Conservation (phyloP, 1,140 invertebrate genomes). For the Aphaenogaster floridana region DNA sequence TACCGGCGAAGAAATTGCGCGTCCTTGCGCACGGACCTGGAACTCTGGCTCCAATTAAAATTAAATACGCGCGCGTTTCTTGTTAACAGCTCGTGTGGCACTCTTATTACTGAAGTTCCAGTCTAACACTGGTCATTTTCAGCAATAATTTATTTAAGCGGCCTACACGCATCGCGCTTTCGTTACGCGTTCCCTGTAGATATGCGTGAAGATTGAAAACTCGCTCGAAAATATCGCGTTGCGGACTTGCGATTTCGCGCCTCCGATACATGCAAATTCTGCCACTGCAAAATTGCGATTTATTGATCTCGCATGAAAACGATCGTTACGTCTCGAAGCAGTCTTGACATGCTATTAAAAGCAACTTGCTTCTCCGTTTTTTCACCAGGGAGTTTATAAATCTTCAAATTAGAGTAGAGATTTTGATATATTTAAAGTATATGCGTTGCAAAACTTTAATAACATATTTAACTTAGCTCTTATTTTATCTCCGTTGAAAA, state of each 20-base stretch:
- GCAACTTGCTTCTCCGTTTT: neutral
- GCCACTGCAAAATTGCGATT: slow-evolving; percentile 20
- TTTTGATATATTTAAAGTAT: neutral
- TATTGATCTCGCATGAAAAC: neutral
- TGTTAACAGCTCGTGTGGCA: slow-evolving; percentile 54
- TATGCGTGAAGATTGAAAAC: slow-evolving; percentile 16
- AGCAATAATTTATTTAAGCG: slow-evolving; percentile 40
- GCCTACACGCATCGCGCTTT: neutral
- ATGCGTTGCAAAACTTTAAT: neutral
- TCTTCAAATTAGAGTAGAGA: neutral
- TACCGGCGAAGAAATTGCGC: slow-evolving; percentile 37
- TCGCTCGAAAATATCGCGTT: slow-evolving; percentile 1
- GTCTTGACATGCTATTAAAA: neutral
- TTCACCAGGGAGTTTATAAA: neutral
- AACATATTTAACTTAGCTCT: neutral
- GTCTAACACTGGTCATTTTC: slow-evolving; percentile 31
- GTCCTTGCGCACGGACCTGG: slow-evolving; percentile 49
- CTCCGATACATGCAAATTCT: slow-evolving; percentile 7
- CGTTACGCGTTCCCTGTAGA: slow-evolving; percentile 11
- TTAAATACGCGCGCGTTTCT: slow-evolving; percentile 66
- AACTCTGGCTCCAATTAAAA: slow-evolving; percentile 72
- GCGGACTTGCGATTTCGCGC: slow-evolving; percentile 1
- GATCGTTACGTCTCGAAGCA: neutral
- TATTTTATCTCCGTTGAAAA: neutral
- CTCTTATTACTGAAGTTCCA: slow-evolving; percentile 60